A percentile compares a stretch with the other conserved stretches of the same genome.
These are phyloP conservation scores for Ennomos quercinarius DNA, from an alignment of 2,888 invertebrate species.

Conservation along the genomic window DNA sequence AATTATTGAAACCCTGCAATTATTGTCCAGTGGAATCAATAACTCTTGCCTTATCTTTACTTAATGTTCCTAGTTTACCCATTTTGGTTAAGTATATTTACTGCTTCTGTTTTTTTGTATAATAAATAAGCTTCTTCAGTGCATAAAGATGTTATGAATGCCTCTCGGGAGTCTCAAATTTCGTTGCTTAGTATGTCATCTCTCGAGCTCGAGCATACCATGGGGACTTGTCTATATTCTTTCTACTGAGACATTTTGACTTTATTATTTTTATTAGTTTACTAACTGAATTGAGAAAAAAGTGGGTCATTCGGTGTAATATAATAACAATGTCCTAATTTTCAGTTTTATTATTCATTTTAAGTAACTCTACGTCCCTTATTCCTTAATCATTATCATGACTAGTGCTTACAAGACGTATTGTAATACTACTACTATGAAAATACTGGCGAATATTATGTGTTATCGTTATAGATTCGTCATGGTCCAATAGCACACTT, in stretches of 20 bases:
- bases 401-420: not conserved
- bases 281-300: not conserved
- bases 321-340: no score
- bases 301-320: no score
- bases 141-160: conserved; percentile 20
- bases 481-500: conserved; percentile 21
- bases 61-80: not conserved
- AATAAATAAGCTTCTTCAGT: conserved; percentile 20
- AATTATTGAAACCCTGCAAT: conserved; percentile 24
- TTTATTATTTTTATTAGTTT: not conserved
- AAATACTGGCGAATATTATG: conserved; percentile 7
- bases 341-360: no score
- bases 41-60: conserved; percentile 4
- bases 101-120: conserved; percentile 5
- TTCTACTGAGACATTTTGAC: not conserved
- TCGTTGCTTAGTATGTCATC: conserved; percentile 22
- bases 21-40: conserved; percentile 21
- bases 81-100: conserved; percentile 3
- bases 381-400: not conserved
- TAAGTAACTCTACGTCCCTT: no score
- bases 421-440: not conserved
- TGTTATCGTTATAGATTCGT: conserved; percentile 11
- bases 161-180: conserved; percentile 24
- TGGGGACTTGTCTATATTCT: conserved; percentile 17
- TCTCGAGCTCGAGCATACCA: conserved; percentile 12